phyloP scores from a whole-genome alignment of 2,888 invertebrate genomes.

The Merodon equestris region DNA sequence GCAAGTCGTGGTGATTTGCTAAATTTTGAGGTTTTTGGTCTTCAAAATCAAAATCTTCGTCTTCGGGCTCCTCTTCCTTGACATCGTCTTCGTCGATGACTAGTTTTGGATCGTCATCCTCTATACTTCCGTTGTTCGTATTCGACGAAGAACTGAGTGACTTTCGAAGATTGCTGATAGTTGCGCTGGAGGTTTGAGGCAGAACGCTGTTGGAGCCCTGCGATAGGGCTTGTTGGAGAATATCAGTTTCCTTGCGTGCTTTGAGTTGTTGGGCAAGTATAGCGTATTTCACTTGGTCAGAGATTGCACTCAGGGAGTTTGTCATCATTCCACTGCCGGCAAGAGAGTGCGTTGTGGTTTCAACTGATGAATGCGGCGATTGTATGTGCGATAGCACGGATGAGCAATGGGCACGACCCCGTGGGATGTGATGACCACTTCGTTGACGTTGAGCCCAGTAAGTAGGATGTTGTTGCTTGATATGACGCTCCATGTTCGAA shows the following conservation, averaged over 20 bases:
- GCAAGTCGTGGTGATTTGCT: constrained; percentile 77
- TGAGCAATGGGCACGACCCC: constrained; percentile 74
- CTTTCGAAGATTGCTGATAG: constrained; percentile 57
- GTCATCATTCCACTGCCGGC: constrained; percentile 67
- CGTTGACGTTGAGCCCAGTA: constrained; percentile 90
- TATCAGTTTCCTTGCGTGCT: constrained; percentile 79
- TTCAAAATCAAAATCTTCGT: constrained; percentile 66
- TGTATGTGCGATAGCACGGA: constrained; percentile 70
- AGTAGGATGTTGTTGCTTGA: constrained; percentile 95
- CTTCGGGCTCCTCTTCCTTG: constrained; percentile 70
- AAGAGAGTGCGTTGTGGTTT: constrained; percentile 22
- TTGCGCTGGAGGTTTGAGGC: constrained; percentile 30
- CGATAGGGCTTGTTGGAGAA: constrained; percentile 77
- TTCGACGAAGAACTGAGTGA: constrained; percentile 57
- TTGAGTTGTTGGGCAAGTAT: constrained; percentile 89
- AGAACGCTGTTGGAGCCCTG: constrained; percentile 76
- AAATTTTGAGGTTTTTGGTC: constrained; percentile 69
- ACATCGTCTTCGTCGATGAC: constrained; percentile 78
- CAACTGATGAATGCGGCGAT: constrained; percentile 59
- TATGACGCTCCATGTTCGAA: constrained; percentile 97
- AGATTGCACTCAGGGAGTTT: constrained; percentile 79
- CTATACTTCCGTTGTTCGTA: constrained; percentile 76
- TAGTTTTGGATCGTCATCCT: constrained; percentile 81
- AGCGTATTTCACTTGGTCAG: constrained; percentile 87
- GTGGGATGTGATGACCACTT: constrained; percentile 80